These are phyloP conservation scores for Blastobasis adustella DNA, from an alignment of 2,888 invertebrate genomes.

Conservation along the genomic window DNA sequence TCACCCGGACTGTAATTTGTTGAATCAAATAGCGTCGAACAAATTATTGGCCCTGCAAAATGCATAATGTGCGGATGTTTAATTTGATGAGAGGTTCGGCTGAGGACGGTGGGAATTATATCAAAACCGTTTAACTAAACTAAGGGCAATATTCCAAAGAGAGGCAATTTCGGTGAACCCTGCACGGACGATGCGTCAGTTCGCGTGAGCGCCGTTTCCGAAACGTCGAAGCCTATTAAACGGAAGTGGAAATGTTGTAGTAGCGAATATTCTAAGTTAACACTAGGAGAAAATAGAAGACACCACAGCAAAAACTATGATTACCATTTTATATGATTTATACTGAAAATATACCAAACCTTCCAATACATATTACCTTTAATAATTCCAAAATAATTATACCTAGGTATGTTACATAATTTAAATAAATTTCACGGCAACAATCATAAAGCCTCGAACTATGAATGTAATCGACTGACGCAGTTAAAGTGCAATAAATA, in stretches of 20 bases:
- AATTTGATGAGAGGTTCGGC: conserved; percentile 59
- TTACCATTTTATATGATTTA: too few relatives aligned
- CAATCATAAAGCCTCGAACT: neutral
- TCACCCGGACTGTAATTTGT: conserved; percentile 40
- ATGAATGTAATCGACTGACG: conserved; percentile 8
- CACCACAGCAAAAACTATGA: too few relatives aligned
- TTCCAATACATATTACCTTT: too few relatives aligned
- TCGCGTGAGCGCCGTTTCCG: conserved; percentile 19
- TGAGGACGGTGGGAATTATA: conserved; percentile 49
- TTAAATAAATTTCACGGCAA: too few relatives aligned
- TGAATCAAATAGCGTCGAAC: conserved; percentile 52
- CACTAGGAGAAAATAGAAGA: too few relatives aligned
- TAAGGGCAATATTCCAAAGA: conserved; percentile 29
- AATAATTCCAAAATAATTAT: too few relatives aligned
- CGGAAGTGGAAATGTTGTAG: too few relatives aligned
- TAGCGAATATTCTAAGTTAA: too few relatives aligned
- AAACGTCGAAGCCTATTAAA: neutral
- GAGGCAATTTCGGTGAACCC: conserved; percentile 33
- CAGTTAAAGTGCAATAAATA: conserved; percentile 16
- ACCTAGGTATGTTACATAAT: too few relatives aligned
- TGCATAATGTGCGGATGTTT: conserved; percentile 64
- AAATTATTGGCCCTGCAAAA: conserved; percentile 61
- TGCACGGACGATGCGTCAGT: conserved; percentile 18
- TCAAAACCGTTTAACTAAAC: conserved; percentile 60
- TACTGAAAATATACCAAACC: too few relatives aligned